A percentile compares a stretch with the other conserved stretches of the same genome.
Conservation (phyloP, 2,888 invertebrate genomes). For the Lasioglossum oenotherae region DNA sequence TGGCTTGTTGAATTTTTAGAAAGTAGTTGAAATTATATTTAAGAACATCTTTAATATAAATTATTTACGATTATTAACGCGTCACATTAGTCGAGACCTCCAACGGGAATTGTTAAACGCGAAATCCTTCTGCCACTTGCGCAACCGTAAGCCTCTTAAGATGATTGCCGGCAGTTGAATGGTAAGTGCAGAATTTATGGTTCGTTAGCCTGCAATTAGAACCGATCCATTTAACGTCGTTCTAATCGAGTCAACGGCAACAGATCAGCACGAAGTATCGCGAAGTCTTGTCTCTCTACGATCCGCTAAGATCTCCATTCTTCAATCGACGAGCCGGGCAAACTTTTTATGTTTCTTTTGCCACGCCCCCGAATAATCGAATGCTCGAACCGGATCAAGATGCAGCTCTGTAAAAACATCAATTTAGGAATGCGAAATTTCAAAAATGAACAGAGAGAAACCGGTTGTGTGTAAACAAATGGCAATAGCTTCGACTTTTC, state of each 20-base stretch:
- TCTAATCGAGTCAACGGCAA: conserved; percentile 41
- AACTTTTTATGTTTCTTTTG: neutral
- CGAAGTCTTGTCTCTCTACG: neutral
- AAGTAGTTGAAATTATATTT: neutral
- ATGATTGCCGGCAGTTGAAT: conserved; percentile 46
- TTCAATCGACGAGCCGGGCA: neutral
- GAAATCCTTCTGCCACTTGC: neutral
- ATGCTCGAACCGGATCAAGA: neutral
- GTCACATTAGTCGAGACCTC: neutral
- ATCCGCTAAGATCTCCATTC: neutral
- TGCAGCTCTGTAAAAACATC: neutral
- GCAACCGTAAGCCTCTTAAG: conserved; percentile 12
- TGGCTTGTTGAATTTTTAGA: neutral
- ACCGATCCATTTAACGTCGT: conserved; percentile 43
- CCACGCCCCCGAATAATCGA: neutral
- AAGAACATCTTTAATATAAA: neutral
- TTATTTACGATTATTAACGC: neutral
- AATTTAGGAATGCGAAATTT: neutral
- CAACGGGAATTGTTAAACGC: neutral
- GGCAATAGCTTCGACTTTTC: neutral
- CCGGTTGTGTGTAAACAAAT: conserved; percentile 12
- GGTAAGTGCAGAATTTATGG: conserved; percentile 45
- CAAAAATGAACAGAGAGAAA: neutral
- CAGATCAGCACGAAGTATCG: neutral
- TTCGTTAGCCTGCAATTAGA: conserved; percentile 56